Conservation (phyloP, 2,797 vertebrate species). For the Mormyrops attenuatus region DNA sequence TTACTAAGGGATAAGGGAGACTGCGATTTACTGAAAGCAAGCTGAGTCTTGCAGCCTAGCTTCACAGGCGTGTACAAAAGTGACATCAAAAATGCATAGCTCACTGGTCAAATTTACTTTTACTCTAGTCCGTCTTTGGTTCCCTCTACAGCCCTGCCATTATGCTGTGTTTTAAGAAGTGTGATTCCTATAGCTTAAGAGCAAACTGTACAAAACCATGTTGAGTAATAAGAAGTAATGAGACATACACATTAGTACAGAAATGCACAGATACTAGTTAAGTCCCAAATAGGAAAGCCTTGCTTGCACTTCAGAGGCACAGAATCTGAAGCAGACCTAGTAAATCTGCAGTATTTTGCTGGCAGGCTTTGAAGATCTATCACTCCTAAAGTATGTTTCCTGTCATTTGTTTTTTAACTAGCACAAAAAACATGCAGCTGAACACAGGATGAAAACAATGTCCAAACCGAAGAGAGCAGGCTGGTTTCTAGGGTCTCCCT, state of each 20-base stretch:
- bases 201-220: background rate
- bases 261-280: background rate
- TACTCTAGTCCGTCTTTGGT: background rate
- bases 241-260: background rate
- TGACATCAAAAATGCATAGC: background rate
- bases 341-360: constrained; percentile 4
- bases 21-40: background rate
- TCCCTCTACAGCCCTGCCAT: background rate
- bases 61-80: background rate
- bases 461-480: background rate
- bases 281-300: background rate
- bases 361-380: constrained; percentile 40
- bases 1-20: background rate
- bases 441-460: constrained; percentile 35
- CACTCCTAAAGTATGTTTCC: constrained; percentile 9
- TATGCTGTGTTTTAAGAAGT: background rate
- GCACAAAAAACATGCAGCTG: constrained; percentile 31
- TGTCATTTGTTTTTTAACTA: background rate
- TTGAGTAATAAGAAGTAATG: background rate
- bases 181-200: background rate
- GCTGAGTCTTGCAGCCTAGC: background rate
- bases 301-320: background rate
- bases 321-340: constrained; percentile 24
- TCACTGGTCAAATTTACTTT: background rate
- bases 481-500: background rate